A percentile compares a stretch with the other conserved stretches of the same genome.
phyloP scores from a whole-genome alignment of 2,113 vertebrate species.

The human (Homo sapiens) region GRCh38 chr16:66158001-66158500 shows the following conservation, averaged over 20 bases:
- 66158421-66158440: background rate
- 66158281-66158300: background rate
- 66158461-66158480: background rate
- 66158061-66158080: background rate
- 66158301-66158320: background rate
- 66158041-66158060: background rate
- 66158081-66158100: background rate
- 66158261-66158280: background rate
- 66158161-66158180: fast-evolving
- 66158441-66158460: background rate
- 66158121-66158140: fast-evolving
- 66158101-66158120: background rate
- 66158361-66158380: background rate
- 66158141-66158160: fast-evolving
- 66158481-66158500: background rate
- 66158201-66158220: fast-evolving
- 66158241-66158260: background rate
- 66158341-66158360: background rate
- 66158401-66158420: background rate
- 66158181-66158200: background rate
- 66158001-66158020: background rate
- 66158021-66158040: background rate
- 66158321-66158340: background rate
- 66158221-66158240: background rate
- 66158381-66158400: background rate